Base-by-base conservation (phyloP, 1,140 invertebrate species). In the Diuraphis noxia region DNA sequence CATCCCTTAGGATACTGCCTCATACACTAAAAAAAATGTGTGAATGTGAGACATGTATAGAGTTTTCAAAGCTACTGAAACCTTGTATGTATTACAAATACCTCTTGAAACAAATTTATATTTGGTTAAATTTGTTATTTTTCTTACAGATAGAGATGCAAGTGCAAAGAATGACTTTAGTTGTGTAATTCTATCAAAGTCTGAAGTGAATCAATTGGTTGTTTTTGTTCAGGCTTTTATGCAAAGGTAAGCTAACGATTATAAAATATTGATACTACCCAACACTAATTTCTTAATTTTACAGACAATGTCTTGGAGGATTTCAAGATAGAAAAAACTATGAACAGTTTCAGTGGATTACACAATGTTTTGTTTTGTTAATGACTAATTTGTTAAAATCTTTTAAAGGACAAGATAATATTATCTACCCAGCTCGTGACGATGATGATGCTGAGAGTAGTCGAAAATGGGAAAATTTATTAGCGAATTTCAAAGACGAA, bases 311-410 rank as follows among this genome's bases (percentile, higher is more conserved):
- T 92, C 94, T 95, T 92, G 95, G 95, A 93, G 95, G 94, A 93
- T 95, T 94, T 93, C 94, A 95, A 92, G 95, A 95, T 92, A 93
- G 93, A 41, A 95, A 95, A 93, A 95, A 95, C 92, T 95, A 95
- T 93, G 95, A 95, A 92, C 93, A 94, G 88, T 94, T 95, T 88
- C 95, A 95, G 92, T 94, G 94, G 92, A 93, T 95, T 63, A 94
- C 95, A 41, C 95, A 95, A 93, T 94, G 94, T 84, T 93, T 95
- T 38, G 93, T 95, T 34, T 92, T 92, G 23, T 92, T 93, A 25
- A 92, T 93, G 72, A 92, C 93, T 40, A 92, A 92, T 92, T 92
- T 93, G 85, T 92, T 93, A 63, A 93, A 92, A 85, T 92, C 92
- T 30, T 92, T 38, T 82, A 91, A 91, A 82, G 89, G 89, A 91